Evolutionary conservation across 2,888 invertebrate species (phyloP).

Genomic region (Diabrotica balteata): DNA sequence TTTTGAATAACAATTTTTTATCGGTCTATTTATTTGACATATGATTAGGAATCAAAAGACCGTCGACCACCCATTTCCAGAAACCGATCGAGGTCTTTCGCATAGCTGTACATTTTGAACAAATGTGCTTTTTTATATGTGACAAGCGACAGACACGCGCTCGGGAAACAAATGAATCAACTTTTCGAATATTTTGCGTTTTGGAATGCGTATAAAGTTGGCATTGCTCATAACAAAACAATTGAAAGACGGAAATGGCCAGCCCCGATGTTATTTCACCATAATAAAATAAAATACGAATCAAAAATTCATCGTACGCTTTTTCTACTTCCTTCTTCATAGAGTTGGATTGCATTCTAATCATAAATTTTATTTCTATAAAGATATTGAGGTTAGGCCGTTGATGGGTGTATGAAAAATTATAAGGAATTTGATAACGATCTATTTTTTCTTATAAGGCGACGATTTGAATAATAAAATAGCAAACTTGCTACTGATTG

Average conservation of each 20-base stretch:
- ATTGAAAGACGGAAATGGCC: conserved; percentile 45
- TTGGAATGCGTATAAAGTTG: conserved; percentile 44
- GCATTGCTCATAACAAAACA: conserved; percentile 39
- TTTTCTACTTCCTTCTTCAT: conserved; percentile 47
- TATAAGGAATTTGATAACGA: conserved; percentile 38
- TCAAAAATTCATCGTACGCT: conserved; percentile 48
- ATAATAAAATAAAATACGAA: conserved; percentile 39
- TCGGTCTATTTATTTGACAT: no score
- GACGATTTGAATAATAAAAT: conserved; percentile 3
- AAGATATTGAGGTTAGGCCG: conserved; percentile 40
- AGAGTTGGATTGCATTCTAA: conserved; percentile 39
- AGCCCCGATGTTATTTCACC: conserved; percentile 45
- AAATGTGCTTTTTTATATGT: conserved; percentile 31
- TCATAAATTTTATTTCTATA: conserved; percentile 34
- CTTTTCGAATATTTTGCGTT: conserved; percentile 43
- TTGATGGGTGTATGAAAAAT: conserved; percentile 21
- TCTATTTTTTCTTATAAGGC: conserved; percentile 27
- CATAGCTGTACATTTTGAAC: conserved; percentile 32
- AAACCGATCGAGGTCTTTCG: conserved; percentile 24
- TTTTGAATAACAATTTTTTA: no score
- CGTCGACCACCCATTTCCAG: conserved; percentile 18
- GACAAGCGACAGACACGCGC: conserved; percentile 27
- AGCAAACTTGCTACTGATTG: neutral
- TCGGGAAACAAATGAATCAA: conserved; percentile 33
- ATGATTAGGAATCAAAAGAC: no score